Percentiles rank a stretch among this genome's conserved stretches.
Conservation (phyloP, 2,113 vertebrate genomes). For the Desmodus rotundus region DNA sequence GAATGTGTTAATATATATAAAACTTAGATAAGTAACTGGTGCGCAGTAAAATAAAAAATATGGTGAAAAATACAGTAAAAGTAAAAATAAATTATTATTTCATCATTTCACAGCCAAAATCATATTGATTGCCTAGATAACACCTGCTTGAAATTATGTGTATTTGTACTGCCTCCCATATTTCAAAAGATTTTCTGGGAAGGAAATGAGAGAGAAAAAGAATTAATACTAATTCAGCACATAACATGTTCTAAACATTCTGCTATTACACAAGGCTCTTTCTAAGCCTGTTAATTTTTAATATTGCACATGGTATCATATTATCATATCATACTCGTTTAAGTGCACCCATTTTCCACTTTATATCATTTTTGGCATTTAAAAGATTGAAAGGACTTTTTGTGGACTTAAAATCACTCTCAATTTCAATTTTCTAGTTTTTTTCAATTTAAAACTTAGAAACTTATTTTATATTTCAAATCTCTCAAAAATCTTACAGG, state of each 20-base stretch:
- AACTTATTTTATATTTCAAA: background rate
- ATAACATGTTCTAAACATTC: background rate
- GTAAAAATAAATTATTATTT: background rate
- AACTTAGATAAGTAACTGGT: background rate
- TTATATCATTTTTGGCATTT: conserved; percentile 9
- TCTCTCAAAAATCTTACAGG: background rate
- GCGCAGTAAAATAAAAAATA: background rate
- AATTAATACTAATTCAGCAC: background rate
- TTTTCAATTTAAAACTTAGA: background rate
- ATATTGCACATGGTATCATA: background rate
- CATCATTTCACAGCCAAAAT: background rate
- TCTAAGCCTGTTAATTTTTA: background rate
- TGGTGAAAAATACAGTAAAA: background rate
- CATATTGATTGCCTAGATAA: background rate
- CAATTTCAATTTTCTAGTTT: conserved; percentile 17
- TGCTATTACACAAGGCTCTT: background rate
- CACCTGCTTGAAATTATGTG: background rate
- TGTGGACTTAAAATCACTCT: background rate
- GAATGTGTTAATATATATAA: background rate
- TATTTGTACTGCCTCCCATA: background rate
- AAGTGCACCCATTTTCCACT: background rate
- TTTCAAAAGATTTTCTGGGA: background rate
- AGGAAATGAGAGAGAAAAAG: background rate
- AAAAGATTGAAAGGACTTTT: background rate
- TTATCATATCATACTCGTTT: background rate